These are phyloP conservation scores for Bryconaethiops microstoma DNA, from an alignment of 2,797 vertebrate genomes.

Conservation along the genomic window DNA sequence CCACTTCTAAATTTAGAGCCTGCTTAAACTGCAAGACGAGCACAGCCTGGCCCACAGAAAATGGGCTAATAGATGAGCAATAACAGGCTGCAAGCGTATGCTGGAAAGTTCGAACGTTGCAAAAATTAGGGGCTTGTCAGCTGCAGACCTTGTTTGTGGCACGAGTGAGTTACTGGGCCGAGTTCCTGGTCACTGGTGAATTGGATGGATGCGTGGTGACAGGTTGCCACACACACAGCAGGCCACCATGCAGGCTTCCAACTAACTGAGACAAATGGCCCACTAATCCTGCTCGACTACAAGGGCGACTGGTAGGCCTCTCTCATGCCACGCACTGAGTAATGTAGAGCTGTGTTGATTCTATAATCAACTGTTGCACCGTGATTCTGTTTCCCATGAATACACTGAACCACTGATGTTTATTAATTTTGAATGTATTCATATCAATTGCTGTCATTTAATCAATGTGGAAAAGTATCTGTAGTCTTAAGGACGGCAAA, in stretches of 20 bases:
- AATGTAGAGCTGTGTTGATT: neutral
- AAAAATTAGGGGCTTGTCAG: constrained; percentile 11
- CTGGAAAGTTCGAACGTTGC: neutral
- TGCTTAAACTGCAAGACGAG: constrained; percentile 56
- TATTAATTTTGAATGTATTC: no score
- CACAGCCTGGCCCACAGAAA: constrained; percentile 54
- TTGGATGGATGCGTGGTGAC: constrained; percentile 24
- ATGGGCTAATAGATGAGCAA: constrained; percentile 40
- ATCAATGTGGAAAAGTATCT: no score
- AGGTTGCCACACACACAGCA: constrained; percentile 12
- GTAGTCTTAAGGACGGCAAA: no score
- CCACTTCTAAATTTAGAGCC: constrained; percentile 57
- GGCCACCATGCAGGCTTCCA: constrained; percentile 29
- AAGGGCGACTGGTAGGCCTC: constrained; percentile 35
- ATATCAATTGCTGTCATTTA: no score
- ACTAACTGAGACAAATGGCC: constrained; percentile 54
- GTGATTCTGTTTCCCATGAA: neutral
- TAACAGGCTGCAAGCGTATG: constrained; percentile 33
- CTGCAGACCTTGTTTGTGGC: constrained; percentile 8
- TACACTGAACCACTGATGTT: no score
- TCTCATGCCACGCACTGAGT: constrained; percentile 35
- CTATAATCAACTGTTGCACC: neutral
- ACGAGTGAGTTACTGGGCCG: constrained; percentile 8
- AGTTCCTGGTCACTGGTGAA: constrained; percentile 4
- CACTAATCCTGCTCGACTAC: constrained; percentile 41